Conservation (phyloP, 2,797 vertebrate species). For the Synaphobranchus kaupii region DNA sequence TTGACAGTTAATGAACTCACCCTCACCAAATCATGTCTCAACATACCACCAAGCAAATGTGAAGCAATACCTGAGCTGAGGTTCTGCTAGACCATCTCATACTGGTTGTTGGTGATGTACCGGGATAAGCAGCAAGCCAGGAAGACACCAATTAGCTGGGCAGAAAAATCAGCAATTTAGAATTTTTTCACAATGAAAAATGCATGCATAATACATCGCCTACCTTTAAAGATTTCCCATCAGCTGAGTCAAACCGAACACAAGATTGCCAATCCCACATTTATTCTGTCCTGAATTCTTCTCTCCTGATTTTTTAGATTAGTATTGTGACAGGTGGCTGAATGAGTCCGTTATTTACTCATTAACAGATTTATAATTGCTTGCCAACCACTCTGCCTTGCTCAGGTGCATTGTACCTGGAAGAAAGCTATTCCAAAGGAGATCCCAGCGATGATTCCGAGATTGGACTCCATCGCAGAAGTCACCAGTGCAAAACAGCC, state of each 20-base stretch:
- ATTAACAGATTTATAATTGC: neutral
- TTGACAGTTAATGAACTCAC: neutral
- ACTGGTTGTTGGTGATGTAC: constrained; percentile 97
- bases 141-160: constrained; percentile 89
- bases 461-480: constrained; percentile 81
- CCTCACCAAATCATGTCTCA: neutral
- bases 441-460: constrained; percentile 90
- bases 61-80: constrained; percentile 50
- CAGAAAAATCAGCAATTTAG: constrained; percentile 39
- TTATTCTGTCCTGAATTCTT: neutral
- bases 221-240: neutral
- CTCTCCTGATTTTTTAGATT: neutral
- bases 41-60: neutral
- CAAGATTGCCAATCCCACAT: neutral
- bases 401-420: constrained; percentile 76
- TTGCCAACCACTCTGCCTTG: neutral
- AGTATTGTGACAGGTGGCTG: neutral
- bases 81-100: constrained; percentile 90
- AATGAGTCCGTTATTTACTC: neutral
- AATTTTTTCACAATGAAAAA: neutral
- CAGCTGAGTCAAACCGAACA: neutral
- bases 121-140: constrained; percentile 91
- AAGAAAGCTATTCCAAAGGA: constrained; percentile 94
- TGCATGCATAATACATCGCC: neutral
- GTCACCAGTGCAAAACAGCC: constrained; percentile 86